Evolutionary conservation across 2,888 invertebrate genomes (phyloP).

Genomic region (Ophion costatus): DNA sequence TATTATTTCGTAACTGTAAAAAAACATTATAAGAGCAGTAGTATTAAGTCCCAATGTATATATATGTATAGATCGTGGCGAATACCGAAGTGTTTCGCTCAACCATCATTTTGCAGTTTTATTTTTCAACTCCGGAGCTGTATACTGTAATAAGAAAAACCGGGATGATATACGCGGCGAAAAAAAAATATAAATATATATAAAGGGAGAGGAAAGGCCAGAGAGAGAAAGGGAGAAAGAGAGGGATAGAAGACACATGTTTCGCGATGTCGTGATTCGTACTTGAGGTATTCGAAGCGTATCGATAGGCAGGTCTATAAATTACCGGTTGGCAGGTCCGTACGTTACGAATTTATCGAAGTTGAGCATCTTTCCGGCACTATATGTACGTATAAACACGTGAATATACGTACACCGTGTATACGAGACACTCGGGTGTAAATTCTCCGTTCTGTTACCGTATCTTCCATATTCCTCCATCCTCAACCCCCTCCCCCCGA

Average conservation of each 20-base stretch:
- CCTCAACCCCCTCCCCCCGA: neutral
- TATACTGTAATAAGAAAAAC: slow-evolving; percentile 35
- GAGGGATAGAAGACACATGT: slow-evolving; percentile 58
- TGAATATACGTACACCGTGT: slow-evolving; percentile 34
- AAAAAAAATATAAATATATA: neutral
- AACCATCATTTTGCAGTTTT: slow-evolving; percentile 21
- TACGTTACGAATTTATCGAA: slow-evolving; percentile 71
- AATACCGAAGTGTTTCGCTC: slow-evolving; percentile 52
- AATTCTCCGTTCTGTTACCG: slow-evolving; percentile 49
- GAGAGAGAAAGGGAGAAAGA: slow-evolving; percentile 15
- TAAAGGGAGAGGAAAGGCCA: neutral
- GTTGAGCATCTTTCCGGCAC: slow-evolving; percentile 70
- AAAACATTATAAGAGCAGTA: too few species aligned
- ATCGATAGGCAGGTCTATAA: slow-evolving; percentile 70
- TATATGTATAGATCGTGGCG: slow-evolving; percentile 2
- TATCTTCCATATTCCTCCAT: slow-evolving; percentile 53
- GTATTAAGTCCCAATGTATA: neutral
- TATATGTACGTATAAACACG: slow-evolving; percentile 41
- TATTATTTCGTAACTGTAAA: too few species aligned
- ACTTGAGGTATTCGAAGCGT: slow-evolving; percentile 70
- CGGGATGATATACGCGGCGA: slow-evolving; percentile 19
- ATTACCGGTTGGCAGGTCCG: slow-evolving; percentile 70
- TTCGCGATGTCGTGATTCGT: slow-evolving; percentile 66
- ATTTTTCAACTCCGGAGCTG: slow-evolving; percentile 28
- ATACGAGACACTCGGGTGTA: slow-evolving; percentile 38